Evolutionary conservation across 1,140 invertebrate species (phyloP).

Genomic region (Conus ventricosus): DNA sequence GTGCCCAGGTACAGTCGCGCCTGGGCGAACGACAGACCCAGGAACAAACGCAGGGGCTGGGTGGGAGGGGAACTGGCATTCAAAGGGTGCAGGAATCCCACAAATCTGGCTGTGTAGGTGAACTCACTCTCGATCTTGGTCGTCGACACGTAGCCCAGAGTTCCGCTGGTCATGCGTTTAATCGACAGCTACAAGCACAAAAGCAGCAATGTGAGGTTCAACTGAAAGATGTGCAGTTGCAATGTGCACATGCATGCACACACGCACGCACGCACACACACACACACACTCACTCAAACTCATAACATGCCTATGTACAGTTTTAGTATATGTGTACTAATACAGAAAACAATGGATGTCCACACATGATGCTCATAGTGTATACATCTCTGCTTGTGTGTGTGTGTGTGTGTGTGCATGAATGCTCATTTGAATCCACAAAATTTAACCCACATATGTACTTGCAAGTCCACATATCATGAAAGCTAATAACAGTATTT

Average conservation of each 20-base stretch:
- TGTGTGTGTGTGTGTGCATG: no score
- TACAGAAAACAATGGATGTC: no score
- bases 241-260: background rate
- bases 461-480: no score
- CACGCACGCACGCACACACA: background rate
- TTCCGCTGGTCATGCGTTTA: constrained; percentile 88
- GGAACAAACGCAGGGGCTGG: constrained; percentile 50
- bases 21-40: constrained; percentile 56
- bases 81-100: constrained; percentile 88
- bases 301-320: background rate
- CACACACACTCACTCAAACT: background rate
- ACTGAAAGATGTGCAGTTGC: background rate
- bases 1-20: constrained; percentile 65
- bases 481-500: no score
- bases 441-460: no score
- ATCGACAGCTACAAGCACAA: constrained; percentile 78
- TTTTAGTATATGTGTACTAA: no score
- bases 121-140: constrained; percentile 76
- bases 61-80: constrained; percentile 81
- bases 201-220: constrained; percentile 8
- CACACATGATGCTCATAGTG: no score
- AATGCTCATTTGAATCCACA: no score
- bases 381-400: no score
- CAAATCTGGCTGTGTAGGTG: constrained; percentile 77
- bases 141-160: constrained; percentile 77